Conservation (phyloP, 2,797 vertebrate genomes). For the Gymnopithys bicolor region DNA sequence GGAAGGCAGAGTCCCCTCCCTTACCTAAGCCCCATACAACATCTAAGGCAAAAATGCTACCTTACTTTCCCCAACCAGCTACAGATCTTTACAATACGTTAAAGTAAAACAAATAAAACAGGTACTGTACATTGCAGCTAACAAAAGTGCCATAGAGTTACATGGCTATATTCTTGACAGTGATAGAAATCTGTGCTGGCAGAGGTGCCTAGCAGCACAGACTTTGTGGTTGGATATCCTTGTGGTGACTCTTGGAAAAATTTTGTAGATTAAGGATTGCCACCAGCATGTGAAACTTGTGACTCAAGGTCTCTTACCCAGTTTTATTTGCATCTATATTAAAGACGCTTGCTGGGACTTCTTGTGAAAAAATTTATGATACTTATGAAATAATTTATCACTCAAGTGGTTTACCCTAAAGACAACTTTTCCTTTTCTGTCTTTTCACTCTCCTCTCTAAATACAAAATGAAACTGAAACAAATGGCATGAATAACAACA, state of each 20-base stretch:
- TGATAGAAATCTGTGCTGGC: not conserved
- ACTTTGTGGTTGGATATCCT: not conserved
- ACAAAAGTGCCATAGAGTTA: not conserved
- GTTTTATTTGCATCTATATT: not conserved
- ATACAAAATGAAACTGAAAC: not conserved
- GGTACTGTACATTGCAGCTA: not conserved
- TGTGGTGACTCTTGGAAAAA: not conserved
- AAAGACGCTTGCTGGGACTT: not conserved
- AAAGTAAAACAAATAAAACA: not conserved
- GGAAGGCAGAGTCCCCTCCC: not conserved
- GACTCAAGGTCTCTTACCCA: not conserved
- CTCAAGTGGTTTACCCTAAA: not conserved
- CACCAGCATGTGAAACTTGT: not conserved
- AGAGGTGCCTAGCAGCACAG: not conserved
- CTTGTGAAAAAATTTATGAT: not conserved
- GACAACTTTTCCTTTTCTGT: not conserved
- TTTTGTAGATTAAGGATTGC: not conserved
- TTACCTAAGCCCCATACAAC: not conserved
- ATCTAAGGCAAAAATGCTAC: fast-evolving
- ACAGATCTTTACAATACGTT: not conserved
- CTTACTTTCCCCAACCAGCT: not conserved
- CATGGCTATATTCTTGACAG: not conserved
- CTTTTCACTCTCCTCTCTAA: not conserved
- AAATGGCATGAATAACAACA: not conserved
- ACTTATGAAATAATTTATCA: not conserved